Base-by-base conservation (phyloP, 2,113 vertebrate species). In the Pelmatolapia mariae region DNA sequence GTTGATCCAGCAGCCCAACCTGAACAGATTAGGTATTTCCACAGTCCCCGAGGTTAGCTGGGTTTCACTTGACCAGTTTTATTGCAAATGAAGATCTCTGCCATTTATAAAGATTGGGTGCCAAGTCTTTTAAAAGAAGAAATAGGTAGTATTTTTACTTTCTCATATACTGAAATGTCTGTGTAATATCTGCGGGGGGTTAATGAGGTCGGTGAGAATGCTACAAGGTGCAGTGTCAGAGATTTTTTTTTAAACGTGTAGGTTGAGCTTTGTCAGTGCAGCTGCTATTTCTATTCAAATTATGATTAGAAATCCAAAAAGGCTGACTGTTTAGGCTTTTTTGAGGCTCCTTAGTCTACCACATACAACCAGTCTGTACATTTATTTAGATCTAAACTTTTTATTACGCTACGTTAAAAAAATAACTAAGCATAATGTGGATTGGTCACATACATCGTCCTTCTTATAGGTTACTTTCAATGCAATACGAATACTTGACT, bases 11-110 rank as follows among this genome's bases (percentile, higher is more conserved):
- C 26, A 8, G 52, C 7, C 11, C 33, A 22, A 56, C 50, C 80
- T 81, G 83, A 88, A 83, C 22, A 76, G 59, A 92, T 86, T 31
- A 87, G 45, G 36, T 83, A 81, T 79, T 86, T 87, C 54, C 47
- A 76, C 50, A 78, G 31, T 47, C 81, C 82, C 26, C 24, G 31
- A 13, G n/a, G 84, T 86, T 57, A 90, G 84, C 47, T 59, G 61
- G 61, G 36, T 68, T 83, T 83, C 80, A 81, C 90, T 76, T 79
- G 80, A 82, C 10, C 38, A 10, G 87, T 71, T 89, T 91, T 83
- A 88, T 33, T 63, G 82, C 87, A 80, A 22, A 66, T 86, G 52
- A 47, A 76, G 22, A 84, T 84, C 43, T 18, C 12, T 80, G 59
- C 76, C 38, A 38, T 82, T 83, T 47, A 43, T 87, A 68, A 84